Evolutionary conservation across 2,888 invertebrate genomes (phyloP), one percentile per base, ranked within the genome.

Genomic region (Adelphocoris suturalis): DNA sequence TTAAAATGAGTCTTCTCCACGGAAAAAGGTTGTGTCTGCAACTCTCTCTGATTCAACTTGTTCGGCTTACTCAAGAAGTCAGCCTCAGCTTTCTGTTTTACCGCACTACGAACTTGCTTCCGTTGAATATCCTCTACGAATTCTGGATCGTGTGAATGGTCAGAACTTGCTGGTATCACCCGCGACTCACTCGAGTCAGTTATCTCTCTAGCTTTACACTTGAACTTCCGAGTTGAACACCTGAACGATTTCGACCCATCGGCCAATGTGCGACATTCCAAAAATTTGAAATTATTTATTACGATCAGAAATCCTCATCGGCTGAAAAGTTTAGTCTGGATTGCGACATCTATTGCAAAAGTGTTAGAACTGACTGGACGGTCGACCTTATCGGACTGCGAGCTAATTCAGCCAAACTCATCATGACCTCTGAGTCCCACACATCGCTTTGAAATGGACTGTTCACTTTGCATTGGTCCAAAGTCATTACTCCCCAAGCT

Each of bases 61-160:
- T 16, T 52, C 12, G 52, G 52, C 16, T 52, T 52, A 14, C 1
- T 52, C 2, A 52, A 52, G 5, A 14, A 52, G 14, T 52, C 23
- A 27, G 19, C n/a, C 13, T 75, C 75, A n/a, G 16, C 3, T 19
- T 78, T 78, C 78, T 1, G 9, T 78, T 78, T 16, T 2, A 46
- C 0, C 78, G 37, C 46, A 78, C 46, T 14, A 47, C 76, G 27
- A 76, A 76, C 76, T 9, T 76, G 28, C 27, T 76, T 27, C 11
- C 37, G 27, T 76, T 76, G 27, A 27, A 76, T 76, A 16, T 76
- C 76, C 0, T 37, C 76, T 27, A 1, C 28, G 1, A 19, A 78
- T 78, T 78, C 78, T 78, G 78, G 46, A 78, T 78, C 78, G 78
- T 46, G 37, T 19, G 76, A 76, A 28, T 76, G 76, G 76, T 76